phyloP scores from a whole-genome alignment of 2,113 vertebrate species.

The Chloroceryle aenea region DNA sequence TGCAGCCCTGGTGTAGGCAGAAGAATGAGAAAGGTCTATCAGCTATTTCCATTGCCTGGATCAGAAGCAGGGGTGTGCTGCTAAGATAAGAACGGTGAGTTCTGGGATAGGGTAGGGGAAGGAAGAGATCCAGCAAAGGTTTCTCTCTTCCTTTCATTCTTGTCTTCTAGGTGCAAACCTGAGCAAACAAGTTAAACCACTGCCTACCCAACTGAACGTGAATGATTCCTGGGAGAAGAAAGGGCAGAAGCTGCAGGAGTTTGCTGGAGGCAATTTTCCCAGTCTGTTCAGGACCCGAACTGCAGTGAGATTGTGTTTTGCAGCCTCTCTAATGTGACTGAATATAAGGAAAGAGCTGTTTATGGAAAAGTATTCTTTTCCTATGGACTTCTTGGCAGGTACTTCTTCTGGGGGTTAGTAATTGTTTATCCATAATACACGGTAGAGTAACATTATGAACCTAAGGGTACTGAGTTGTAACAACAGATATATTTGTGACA shows the following conservation, averaged over 20 bases:
- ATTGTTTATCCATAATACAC: neutral
- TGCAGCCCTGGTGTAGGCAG: neutral
- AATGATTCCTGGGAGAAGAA: neutral
- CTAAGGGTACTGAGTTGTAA: neutral
- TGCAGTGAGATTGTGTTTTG: neutral
- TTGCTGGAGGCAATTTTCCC: neutral
- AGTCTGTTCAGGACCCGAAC: neutral
- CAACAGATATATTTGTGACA: neutral
- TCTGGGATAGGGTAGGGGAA: neutral
- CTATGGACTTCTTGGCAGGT: neutral
- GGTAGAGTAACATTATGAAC: neutral
- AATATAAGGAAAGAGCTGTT: neutral
- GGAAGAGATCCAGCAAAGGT: neutral
- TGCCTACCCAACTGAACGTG: neutral
- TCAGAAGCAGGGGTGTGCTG: neutral
- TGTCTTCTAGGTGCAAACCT: neutral
- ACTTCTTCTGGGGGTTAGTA: neutral
- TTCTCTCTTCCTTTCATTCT: neutral
- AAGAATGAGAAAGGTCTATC: neutral
- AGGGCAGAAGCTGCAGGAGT: neutral
- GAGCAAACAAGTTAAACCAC: neutral
- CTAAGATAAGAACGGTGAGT: neutral
- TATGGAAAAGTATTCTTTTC: neutral
- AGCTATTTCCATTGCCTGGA: neutral
- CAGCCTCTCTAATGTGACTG: neutral